Base-by-base conservation (phyloP, 2,888 invertebrate species). In the Molanna angustata region DNA sequence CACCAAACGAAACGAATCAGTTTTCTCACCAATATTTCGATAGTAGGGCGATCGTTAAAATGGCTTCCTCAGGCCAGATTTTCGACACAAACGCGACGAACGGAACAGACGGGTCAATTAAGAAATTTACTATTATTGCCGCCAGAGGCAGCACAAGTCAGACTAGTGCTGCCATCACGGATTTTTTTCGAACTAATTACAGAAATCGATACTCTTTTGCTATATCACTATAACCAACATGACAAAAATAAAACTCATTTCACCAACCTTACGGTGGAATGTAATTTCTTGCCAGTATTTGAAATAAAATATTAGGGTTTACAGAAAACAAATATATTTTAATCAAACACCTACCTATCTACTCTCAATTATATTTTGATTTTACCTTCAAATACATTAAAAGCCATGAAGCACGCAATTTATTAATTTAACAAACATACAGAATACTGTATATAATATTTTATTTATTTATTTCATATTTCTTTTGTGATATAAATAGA, bases 21-120 rank as follows among this genome's bases (percentile, higher is more conserved):
- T 43, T 43, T 17, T 17, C 39, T 35, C 48, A 19, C 52, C 21
- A 20, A 40, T 41, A 41, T 46, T 46, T 17, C 40, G 35, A 22
- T 35, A 41, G 17, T 32, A n/a, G 37, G 35, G 40, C 50, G 54
- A 45, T 49, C 46, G 50, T 22, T 54, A 54, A 54, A 47, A 54
- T 54, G 54, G 54, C 54, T 54, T 50, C 54, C 54, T 41, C 39
- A 46, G 42, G 40, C 54, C 54, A 49, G 49, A 49, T 54, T 54
- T 54, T 44, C 49, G 45, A 45, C 45, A 47, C 49, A 49, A 54
- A 54, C 54, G 54, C 54, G 49, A 45, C 54, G 45, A 45, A 37
- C 51, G 45, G 49, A 49, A 32, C 49, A 45, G 54, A 54, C 54
- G 54, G 54, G 54, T 54, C 54, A 54, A 54, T 54, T 54, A 54